phyloP scores from a whole-genome alignment of 2,113 vertebrate genomes.

The Elachura formosa region DNA sequence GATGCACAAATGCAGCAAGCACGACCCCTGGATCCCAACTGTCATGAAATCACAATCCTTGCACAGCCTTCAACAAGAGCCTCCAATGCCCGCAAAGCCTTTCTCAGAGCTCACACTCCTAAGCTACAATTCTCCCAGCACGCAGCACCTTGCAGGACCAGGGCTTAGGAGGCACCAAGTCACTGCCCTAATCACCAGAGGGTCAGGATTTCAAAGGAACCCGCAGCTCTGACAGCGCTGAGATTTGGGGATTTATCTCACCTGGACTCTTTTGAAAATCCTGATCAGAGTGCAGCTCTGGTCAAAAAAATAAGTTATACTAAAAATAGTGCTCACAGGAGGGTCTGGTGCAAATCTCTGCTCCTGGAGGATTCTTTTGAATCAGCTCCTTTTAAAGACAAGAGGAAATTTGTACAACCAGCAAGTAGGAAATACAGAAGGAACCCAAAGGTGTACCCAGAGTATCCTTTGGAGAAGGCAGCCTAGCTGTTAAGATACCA shows the following conservation, averaged over 20 bases:
- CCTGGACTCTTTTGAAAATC: conserved; percentile 30
- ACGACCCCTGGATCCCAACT: not conserved
- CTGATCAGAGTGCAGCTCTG: conserved; percentile 14
- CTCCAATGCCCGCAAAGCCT: not conserved
- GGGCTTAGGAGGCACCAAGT: not conserved
- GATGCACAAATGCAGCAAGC: fast-evolving
- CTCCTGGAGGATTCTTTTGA: not conserved
- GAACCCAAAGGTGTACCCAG: not conserved
- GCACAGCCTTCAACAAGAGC: not conserved
- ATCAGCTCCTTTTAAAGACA: conserved; percentile 23
- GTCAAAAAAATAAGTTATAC: not conserved
- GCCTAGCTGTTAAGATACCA: not conserved
- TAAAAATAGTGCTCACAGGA: conserved; percentile 30
- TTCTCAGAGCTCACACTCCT: not conserved
- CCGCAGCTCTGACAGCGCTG: not conserved
- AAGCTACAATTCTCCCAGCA: not conserved
- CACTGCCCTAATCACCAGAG: not conserved
- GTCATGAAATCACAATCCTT: not conserved
- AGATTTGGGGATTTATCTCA: conserved; percentile 32
- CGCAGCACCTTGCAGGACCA: not conserved
- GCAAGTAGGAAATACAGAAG: not conserved
- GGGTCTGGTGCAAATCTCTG: not conserved
- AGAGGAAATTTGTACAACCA: not conserved
- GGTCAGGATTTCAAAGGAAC: conserved; percentile 45
- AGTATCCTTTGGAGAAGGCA: not conserved